Conservation (phyloP, 1,140 invertebrate species). For the Bathynomus jamesi region DNA sequence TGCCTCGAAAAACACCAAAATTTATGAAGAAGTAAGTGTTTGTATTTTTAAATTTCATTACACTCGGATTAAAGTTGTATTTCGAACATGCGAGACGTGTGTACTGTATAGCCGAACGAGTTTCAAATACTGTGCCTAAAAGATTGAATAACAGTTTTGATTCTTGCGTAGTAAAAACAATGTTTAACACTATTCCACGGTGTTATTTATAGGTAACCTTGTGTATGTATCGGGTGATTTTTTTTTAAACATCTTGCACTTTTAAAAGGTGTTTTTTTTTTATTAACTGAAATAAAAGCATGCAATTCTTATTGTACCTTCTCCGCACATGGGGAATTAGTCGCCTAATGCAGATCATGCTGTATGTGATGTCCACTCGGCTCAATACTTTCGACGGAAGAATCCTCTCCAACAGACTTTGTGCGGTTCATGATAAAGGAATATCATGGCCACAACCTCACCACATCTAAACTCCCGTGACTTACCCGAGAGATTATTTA, state of each 20-base stretch:
- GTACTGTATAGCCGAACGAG: not conserved
- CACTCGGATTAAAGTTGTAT: not conserved
- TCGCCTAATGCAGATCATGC: no score
- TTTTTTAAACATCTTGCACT: not conserved
- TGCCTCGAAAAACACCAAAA: constrained; percentile 69
- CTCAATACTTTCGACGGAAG: no score
- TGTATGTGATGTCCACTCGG: no score
- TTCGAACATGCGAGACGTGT: not conserved
- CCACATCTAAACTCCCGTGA: no score
- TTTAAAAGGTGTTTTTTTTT: no score
- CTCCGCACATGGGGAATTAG: no score
- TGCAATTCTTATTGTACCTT: no score
- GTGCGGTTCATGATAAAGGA: no score
- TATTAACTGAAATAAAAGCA: no score
- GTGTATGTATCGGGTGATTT: not conserved
- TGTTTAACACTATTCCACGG: not conserved
- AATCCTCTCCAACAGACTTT: no score
- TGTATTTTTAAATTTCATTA: not conserved
- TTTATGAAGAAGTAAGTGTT: constrained; percentile 68
- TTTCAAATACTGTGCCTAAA: not conserved
- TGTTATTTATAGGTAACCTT: not conserved
- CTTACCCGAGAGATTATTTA: no score
- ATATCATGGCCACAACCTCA: no score
- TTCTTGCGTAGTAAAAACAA: not conserved
- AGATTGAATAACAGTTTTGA: not conserved